phyloP scores from a whole-genome alignment of 2,113 vertebrate genomes.

The Eptesicus fuscus region DNA sequence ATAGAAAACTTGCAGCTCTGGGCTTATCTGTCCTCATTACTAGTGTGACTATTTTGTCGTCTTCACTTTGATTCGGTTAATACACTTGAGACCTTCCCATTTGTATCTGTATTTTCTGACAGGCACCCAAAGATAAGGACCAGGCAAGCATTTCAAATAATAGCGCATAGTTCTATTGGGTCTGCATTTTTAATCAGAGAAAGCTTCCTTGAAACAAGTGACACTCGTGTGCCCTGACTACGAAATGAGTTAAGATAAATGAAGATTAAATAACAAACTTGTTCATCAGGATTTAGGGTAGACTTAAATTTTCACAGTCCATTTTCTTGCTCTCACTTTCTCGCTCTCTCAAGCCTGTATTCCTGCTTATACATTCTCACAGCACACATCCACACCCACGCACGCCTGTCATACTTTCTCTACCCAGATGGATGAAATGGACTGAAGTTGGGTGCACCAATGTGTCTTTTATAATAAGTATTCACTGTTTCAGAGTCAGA shows the following conservation, averaged over 20 bases:
- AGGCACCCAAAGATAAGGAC: constrained; percentile 14
- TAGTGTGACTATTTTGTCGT: background rate
- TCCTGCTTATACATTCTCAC: constrained; percentile 40
- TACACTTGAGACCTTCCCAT: background rate
- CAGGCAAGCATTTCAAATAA: constrained; percentile 11
- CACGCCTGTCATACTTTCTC: constrained; percentile 61
- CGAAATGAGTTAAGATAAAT: constrained; percentile 66
- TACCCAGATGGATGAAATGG: constrained; percentile 71
- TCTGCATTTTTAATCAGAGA: constrained; percentile 38
- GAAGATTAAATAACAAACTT: constrained; percentile 65
- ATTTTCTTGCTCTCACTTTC: constrained; percentile 71
- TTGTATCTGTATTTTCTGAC: background rate
- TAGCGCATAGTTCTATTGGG: background rate
- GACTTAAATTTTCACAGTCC: constrained; percentile 76
- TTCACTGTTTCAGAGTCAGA: constrained; percentile 42
- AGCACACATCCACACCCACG: constrained; percentile 40
- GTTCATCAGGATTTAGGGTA: constrained; percentile 69
- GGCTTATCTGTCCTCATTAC: background rate
- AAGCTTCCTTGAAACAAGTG: constrained; percentile 23
- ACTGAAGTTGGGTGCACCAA: constrained; percentile 61
- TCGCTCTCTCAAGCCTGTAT: constrained; percentile 58
- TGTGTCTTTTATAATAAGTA: constrained; percentile 66
- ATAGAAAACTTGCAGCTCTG: background rate
- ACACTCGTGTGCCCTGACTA: constrained; percentile 27
- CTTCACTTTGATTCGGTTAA: background rate